Percentiles rank a stretch among this genome's conserved stretches.
Evolutionary conservation across 2,113 vertebrate genomes (phyloP).

Genomic region (Mus spicilegus): DNA sequence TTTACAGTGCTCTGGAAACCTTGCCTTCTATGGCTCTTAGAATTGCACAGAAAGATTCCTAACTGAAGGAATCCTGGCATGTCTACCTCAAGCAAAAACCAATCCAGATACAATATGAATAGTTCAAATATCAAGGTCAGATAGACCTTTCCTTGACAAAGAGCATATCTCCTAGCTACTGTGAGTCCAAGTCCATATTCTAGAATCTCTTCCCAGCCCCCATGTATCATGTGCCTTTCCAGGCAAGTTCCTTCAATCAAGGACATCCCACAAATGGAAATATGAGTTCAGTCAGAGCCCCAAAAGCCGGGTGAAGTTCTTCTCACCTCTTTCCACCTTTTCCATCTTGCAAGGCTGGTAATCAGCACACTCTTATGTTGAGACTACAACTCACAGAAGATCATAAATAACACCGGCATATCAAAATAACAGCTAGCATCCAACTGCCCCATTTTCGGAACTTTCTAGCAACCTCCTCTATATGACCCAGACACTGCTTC

Average conservation of each 20-base stretch:
- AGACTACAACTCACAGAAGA: neutral
- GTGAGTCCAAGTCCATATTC: neutral
- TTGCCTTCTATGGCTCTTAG: neutral
- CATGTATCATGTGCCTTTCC: neutral
- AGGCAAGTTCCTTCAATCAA: neutral
- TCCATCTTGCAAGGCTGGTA: neutral
- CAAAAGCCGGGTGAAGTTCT: neutral
- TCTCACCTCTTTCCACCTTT: neutral
- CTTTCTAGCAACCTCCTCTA: neutral
- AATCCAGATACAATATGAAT: neutral
- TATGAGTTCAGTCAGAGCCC: neutral
- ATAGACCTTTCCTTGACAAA: neutral
- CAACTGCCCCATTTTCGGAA: neutral
- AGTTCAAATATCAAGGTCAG: neutral
- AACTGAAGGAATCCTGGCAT: neutral
- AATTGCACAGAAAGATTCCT: neutral
- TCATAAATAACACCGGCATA: accelerated
- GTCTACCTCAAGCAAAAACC: neutral
- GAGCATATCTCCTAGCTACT: neutral
- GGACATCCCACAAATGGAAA: neutral
- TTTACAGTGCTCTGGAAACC: neutral
- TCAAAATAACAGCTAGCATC: neutral
- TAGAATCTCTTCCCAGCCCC: neutral
- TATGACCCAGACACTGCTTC: neutral
- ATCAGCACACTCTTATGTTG: neutral